Conservation (phyloP, 2,888 invertebrate genomes). For the Perdita meconis region DNA sequence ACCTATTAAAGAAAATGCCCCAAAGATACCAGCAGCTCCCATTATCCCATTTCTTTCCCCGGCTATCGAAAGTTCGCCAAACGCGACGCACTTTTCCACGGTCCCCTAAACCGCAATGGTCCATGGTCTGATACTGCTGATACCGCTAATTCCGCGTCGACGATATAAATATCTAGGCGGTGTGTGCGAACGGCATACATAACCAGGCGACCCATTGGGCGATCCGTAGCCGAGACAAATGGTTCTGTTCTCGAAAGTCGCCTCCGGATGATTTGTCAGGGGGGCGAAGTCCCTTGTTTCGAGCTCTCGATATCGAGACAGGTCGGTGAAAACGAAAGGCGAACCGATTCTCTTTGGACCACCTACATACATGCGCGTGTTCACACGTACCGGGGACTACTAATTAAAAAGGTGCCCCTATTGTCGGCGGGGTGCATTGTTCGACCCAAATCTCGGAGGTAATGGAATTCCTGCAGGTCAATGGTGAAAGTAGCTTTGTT, state of each 20-base stretch:
- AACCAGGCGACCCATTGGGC: constrained; percentile 38
- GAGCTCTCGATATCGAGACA: constrained; percentile 39
- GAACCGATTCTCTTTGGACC: constrained; percentile 11
- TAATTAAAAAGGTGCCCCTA: constrained; percentile 69
- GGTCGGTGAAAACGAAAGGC: constrained; percentile 30
- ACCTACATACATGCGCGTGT: constrained; percentile 1
- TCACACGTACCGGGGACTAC: constrained; percentile 22
- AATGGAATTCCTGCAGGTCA: constrained; percentile 57
- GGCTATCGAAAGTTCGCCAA: too few relatives aligned
- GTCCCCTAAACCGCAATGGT: background rate
- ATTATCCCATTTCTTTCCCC: too few relatives aligned
- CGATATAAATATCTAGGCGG: constrained; percentile 18
- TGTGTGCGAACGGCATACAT: constrained; percentile 31
- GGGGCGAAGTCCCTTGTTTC: constrained; percentile 52
- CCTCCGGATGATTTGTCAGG: constrained; percentile 66
- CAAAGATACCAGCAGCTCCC: too few relatives aligned
- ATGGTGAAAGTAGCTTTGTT: constrained; percentile 59
- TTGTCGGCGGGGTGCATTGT: constrained; percentile 63
- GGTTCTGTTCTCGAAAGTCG: constrained; percentile 27
- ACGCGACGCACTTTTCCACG: too few relatives aligned
- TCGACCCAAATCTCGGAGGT: constrained; percentile 52
- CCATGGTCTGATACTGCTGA: constrained; percentile 1
- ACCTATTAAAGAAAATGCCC: too few relatives aligned
- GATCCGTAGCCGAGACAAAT: constrained; percentile 53
- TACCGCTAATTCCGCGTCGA: constrained; percentile 4